Evolutionary conservation across 2,113 vertebrate genomes (phyloP).

Genomic region (Columba livia): DNA sequence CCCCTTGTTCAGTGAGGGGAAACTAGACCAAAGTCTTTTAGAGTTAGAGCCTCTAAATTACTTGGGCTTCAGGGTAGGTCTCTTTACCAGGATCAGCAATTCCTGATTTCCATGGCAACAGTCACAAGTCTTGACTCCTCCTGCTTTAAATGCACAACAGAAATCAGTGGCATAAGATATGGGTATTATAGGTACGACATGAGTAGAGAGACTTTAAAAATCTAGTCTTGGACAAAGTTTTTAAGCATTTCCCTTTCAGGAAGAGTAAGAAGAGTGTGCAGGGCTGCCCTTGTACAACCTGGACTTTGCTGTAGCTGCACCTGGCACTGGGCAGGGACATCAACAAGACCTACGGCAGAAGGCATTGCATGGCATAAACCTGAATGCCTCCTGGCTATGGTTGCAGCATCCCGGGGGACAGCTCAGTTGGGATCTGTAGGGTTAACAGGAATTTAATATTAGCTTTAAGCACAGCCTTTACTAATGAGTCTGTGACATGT

Average conservation of each 20-base stretch:
- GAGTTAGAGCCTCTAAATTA: neutral
- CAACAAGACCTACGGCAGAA: neutral
- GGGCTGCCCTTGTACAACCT: neutral
- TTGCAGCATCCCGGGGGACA: neutral
- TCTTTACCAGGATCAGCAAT: neutral
- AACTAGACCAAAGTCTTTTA: neutral
- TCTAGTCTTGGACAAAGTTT: neutral
- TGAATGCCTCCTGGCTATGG: neutral
- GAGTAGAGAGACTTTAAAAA: neutral
- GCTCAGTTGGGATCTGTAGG: neutral
- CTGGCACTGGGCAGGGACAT: neutral
- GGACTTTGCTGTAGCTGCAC: neutral
- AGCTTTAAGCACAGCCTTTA: neutral
- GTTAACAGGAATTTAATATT: neutral
- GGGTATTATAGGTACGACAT: fast-evolving
- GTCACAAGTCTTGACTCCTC: neutral
- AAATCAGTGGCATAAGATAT: neutral
- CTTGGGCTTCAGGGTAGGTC: neutral
- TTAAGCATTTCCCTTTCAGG: neutral
- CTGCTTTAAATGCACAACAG: neutral
- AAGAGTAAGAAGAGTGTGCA: neutral
- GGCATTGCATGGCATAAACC: neutral
- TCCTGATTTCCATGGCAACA: neutral
- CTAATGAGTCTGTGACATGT: neutral
- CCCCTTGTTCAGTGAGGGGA: neutral